Evolutionary conservation across 2,113 vertebrate genomes (phyloP), one percentile per base, ranked within the genome.

Genomic region (Elaphurus davidianus): DNA sequence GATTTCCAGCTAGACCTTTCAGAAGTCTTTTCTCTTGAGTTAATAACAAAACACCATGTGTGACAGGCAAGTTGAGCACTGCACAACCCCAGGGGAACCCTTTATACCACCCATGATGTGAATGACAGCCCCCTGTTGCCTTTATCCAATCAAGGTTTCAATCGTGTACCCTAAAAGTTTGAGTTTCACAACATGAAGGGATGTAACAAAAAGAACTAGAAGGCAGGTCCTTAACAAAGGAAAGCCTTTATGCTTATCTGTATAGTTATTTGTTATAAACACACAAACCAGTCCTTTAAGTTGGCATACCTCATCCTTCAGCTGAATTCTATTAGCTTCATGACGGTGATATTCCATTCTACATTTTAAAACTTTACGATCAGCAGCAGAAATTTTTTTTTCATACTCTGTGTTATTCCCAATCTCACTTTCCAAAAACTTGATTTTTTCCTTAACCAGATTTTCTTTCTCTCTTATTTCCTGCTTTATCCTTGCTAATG

Each of bases 361-460:
- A 60, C 99, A 99, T 95, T 98, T 99, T 55, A 97, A 84, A 45
- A 99, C 99, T 96, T 99, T 99, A 14, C 98, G 98, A n/a, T 99
- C 99, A 60, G 98, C 96, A 11, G 28, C 27, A 7, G 98, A 78
- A 84, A 99, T 99, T 98, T 98, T 99, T 98, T 99, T 99, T 97
- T 99, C 99, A n/a, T 98, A 99, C 45, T 99, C 99, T 96, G 97
- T 97, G 59, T 99, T 99, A 98, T 99, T 99, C 33, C 99, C 98
- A 64, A 97, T 99, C 98, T 99, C 99, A 33, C 98, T 99, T 9
- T 99, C 98, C 98, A 99, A 98, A 97, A 99, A 99, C 57, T 98
- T 98, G 93, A 98, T 98, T 98, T 99, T 99, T 98, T 99, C 99
- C 95, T 98, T 99, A 71, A 99, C 94, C 85, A 99, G 45, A 40